Evolutionary conservation across 2,797 vertebrate genomes (phyloP), one percentile per base, ranked within the genome.

Genomic region (Tragopan temminckii): DNA sequence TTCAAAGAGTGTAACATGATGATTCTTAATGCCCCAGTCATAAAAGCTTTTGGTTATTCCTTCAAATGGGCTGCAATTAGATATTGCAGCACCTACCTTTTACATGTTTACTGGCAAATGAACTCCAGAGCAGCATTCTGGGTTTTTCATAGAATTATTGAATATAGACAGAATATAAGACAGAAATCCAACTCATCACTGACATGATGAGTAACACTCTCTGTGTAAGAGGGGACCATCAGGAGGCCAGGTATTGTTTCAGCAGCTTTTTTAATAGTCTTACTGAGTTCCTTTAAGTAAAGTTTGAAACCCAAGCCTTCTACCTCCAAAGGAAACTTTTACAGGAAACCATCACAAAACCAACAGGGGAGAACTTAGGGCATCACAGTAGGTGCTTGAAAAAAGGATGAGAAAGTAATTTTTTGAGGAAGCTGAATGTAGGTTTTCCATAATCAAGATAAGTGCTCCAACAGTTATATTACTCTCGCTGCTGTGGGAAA

Each of bases 131-230:
- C 40, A 86, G n/a, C 85, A 87, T 70, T 78, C 27, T 36, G 53
- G 66, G n/a, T 23, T 85, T 92, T 74, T 68, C 81, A 75, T 2
- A 64, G 43, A 78, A 69, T 67, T 89, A 89, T 33, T 88, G 42
- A 92, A 70, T 95, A 81, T 81, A n/a, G n/a, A n/a, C n/a, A n/a
- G n/a, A n/a, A n/a, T n/a, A n/a, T 21, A 89, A 85, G 66, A 80
- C 15, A 85, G 67, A 92, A 93, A 83, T 23, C 35, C 69, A 85
- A 68, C 58, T 0, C 0, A 2, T 89, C 35, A 81, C 52, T 91
- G 67, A 89, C 72, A 38, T 76, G 55, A 38, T 4, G 0, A 90
- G 66, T 80, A 94, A 92, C 16, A 55, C 19, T 59, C 24, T 83
- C n/a, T 3, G 2, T 38, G 50, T 74, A 85, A 72, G 50, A 91